Evolutionary conservation across 92 coral and sea anemone genomes (phyloP), one percentile per base, ranked within the genome.

Genomic region (Porites divaricata): DNA sequence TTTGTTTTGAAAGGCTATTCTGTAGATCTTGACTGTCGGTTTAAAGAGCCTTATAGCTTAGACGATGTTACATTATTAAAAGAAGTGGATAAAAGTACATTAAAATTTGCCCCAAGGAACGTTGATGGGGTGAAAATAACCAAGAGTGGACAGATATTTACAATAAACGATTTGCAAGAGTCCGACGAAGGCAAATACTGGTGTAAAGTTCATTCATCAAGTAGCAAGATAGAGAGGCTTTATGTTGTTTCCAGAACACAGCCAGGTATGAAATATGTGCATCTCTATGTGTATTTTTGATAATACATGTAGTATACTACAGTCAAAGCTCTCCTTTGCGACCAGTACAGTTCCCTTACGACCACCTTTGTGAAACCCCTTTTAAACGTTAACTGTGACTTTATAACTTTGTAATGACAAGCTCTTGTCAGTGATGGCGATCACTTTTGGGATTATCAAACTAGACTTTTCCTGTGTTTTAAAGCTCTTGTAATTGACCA

Each of bases 81-180:
- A 49, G 19, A 1, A 11, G 8, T 6, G 56, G 16, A 2, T 16
- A 13, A 5, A 1, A 11, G 2, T 1, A 61, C 0, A 13, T 0
- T 14, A 17, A 14, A n/a, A n/a, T n/a, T n/a, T n/a, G n/a, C 9
- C 21, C 24, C 48, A 28, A 74, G 81, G 24, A 4, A 9, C 45
- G 81, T 83, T 4, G 90, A 90, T 81, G 93, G 90, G n/a, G 67
- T 63, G 58, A 85, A 80, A 76, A 80, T 90, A 35, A 90, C 93
- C 9, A 72, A 90, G 77, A 54, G 78, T 63, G 93, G 90, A 62
- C 93, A 90, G 45, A 81, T 90, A 22, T 90, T 90, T 54, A 80
- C 93, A 41, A 70, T 90, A 15, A 80, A 90, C 48, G 70, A 90
- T 45, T 54, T 86, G 2, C 53, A 50, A 35, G 0, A 6, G 1